Conservation (phyloP, 2,888 invertebrate species). For the Stenodema calcarata region DNA sequence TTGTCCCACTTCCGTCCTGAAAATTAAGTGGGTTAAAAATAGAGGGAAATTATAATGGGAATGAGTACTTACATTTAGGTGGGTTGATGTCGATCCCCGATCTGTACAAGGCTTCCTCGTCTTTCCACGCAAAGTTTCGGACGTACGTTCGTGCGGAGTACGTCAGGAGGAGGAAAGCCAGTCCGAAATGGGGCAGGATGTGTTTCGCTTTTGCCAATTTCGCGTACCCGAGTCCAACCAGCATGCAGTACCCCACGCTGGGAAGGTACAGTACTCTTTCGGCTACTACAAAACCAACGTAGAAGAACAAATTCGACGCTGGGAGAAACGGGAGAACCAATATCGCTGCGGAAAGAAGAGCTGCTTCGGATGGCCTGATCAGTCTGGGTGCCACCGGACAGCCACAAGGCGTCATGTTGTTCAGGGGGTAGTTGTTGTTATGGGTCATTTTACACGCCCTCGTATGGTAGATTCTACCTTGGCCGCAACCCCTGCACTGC, state of each 20-base stretch:
- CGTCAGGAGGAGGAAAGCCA: slow-evolving; percentile 70
- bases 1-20: too few relatives aligned
- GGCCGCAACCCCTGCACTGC: slow-evolving; percentile 50
- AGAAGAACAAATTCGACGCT: slow-evolving; percentile 94
- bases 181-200: slow-evolving; percentile 61
- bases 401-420: slow-evolving; percentile 48
- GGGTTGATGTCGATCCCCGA: slow-evolving; percentile 93
- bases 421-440: slow-evolving; percentile 54
- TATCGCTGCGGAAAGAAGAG: slow-evolving; percentile 70
- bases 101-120: slow-evolving; percentile 90
- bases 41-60: neutral
- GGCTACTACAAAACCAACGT: slow-evolving; percentile 97
- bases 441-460: slow-evolving; percentile 50
- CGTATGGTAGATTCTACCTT: slow-evolving; percentile 48
- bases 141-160: slow-evolving; percentile 76
- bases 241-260: slow-evolving; percentile 91
- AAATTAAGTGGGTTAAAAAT: neutral
- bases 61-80: slow-evolving; percentile 80
- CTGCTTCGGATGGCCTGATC: slow-evolving; percentile 63
- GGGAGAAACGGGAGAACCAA: slow-evolving; percentile 92
- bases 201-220: slow-evolving; percentile 50
- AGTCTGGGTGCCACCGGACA: slow-evolving; percentile 50
- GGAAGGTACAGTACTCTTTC: slow-evolving; percentile 95
- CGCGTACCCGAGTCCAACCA: slow-evolving; percentile 78
- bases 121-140: slow-evolving; percentile 89